phyloP scores from a whole-genome alignment of 2,888 invertebrate species.

The Xanthorhoe designata region DNA sequence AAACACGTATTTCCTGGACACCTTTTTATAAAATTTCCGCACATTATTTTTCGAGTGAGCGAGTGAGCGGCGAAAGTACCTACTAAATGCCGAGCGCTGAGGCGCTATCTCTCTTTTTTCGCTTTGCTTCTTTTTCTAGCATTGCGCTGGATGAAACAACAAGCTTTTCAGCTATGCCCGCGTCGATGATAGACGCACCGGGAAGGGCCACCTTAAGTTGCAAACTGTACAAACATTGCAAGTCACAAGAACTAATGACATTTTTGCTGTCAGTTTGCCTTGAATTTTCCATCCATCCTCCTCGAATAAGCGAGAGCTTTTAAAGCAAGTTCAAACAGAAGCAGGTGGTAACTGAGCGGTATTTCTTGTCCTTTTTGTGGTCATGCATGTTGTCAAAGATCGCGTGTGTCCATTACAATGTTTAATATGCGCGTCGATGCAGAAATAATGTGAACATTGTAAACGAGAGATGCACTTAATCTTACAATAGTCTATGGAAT shows the following conservation, averaged over 20 bases:
- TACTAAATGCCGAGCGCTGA: too few species aligned
- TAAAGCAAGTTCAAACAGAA: neutral
- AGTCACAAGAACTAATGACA: conserved; percentile 14
- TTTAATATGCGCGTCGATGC: conserved; percentile 9
- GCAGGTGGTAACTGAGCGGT: conserved; percentile 12
- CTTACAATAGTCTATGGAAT: neutral
- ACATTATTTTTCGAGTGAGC: too few species aligned
- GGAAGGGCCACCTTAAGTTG: too few species aligned
- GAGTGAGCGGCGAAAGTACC: too few species aligned
- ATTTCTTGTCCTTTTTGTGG: conserved; percentile 7
- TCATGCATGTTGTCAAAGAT: conserved; percentile 12
- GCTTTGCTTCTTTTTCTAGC: too few species aligned
- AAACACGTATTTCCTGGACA: too few species aligned
- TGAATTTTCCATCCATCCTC: neutral
- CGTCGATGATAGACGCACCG: too few species aligned
- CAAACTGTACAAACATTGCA: conserved; percentile 9
- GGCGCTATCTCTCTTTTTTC: too few species aligned
- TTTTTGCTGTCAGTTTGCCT: conserved; percentile 3
- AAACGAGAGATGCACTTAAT: neutral
- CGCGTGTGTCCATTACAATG: conserved; percentile 24
- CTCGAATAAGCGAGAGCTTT: neutral
- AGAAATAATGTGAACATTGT: neutral
- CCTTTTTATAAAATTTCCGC: too few species aligned
- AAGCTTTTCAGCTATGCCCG: too few species aligned
- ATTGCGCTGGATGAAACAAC: too few species aligned